Conservation (phyloP, 2,113 vertebrate species). For the Plecotus auritus region DNA sequence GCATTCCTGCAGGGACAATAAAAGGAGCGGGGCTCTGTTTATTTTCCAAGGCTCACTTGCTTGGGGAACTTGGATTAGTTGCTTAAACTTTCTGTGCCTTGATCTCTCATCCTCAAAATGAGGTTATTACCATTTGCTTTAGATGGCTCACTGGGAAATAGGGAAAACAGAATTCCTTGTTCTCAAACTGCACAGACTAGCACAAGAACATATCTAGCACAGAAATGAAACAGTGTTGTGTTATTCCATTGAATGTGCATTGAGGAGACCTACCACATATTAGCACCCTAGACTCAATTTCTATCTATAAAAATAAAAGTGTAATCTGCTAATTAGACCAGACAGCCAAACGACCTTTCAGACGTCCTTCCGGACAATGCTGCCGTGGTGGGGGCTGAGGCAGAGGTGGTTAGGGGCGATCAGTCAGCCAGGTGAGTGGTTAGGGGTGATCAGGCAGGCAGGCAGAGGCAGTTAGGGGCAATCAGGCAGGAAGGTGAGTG, state of each 20-base stretch:
- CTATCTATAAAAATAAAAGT: neutral
- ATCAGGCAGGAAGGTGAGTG: too few species aligned
- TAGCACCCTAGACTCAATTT: neutral
- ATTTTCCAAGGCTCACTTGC: constrained; percentile 29
- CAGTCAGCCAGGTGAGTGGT: too few species aligned
- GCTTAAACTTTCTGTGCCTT: constrained; percentile 30
- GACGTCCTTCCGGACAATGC: too few species aligned
- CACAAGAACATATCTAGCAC: neutral
- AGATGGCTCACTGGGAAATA: neutral
- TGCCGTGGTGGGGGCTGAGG: too few species aligned
- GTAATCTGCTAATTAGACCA: too few species aligned
- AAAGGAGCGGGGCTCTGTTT: neutral
- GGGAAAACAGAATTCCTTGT: neutral
- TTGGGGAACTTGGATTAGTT: constrained; percentile 8
- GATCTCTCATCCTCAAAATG: constrained; percentile 35
- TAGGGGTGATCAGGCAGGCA: too few species aligned
- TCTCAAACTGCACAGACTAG: neutral
- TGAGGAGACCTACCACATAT: neutral
- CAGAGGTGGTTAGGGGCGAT: too few species aligned
- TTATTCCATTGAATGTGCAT: neutral
- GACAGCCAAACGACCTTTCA: too few species aligned
- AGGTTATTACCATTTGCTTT: constrained; percentile 36
- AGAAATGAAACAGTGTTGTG: neutral
- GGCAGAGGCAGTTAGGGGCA: too few species aligned
- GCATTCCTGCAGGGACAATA: neutral